Evolutionary conservation across 35 echinoderm and acorn worm species (phyloP), one percentile per base, ranked within the genome.

Genomic region (Anneissia japonica): DNA sequence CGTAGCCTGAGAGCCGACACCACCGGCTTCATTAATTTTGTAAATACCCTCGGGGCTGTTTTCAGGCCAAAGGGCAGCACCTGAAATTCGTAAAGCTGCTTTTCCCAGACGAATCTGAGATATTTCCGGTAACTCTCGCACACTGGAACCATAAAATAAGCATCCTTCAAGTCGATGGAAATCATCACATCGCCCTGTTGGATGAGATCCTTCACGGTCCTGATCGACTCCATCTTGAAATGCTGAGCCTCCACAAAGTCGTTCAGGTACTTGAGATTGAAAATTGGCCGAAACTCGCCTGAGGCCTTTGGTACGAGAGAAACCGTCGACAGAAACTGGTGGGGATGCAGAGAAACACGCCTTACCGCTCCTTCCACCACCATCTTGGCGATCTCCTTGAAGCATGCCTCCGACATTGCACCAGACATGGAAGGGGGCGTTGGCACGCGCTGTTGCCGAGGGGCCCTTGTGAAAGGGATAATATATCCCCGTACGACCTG

Each of bases 181-280:
- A 34, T 38, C 34, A 88, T 39, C 12, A 13, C 80, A 81, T 88
- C 86, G 30, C 77, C 14, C 21, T 79, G 2, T 73, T 35, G 36
- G 30, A 88, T 26, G 0, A 74, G 36, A 32, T 89, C 17, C 26
- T 74, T 46, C 34, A 41, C 76, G 19, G 35, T 81, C 21, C 46
- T 16, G n/a, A 89, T 14, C 31, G 14, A 14, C 83, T 89, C 72
- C 87, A 89, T 89, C 51, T 83, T 82, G 78, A 89, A 89, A 82
- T 82, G 46, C 39, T 74, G 41, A 30, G 82, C 35, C 11, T 30
- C n/a, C 16, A 89, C 72, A 35, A 82, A 89, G 46, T 89, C 0
- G 72, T 82, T 82, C 23, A 56, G 45, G 72, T 9, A 80, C 28
- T 80, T 81, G 1, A 89, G 28, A 40, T 88, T 88, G 77, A 89